Base-by-base conservation (phyloP, 2,888 invertebrate genomes). In the Drosophila nr. perissopoda region DNA sequence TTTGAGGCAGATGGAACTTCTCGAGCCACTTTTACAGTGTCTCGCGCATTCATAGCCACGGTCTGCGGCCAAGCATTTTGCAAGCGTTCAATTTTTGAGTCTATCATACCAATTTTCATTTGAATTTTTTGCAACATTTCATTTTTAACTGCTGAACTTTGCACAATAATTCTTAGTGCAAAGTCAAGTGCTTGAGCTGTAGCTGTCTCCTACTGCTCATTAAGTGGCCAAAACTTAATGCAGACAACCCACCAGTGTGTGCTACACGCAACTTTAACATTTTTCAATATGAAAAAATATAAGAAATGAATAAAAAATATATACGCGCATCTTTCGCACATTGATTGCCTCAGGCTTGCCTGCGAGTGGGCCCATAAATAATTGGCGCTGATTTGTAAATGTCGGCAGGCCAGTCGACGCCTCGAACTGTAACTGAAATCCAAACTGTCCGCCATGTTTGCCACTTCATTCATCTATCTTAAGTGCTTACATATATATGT, bases 391-490 rank as follows among this genome's bases (percentile, higher is more conserved):
- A 89, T 87, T 87, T 87, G 88, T 90, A 80, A 77, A 73, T 78
- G 89, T 86, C 85, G 73, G 62, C 70, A 8, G 64, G 74, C 73
- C 70, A 79, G 81, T 88, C 71, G 80, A 70, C 75, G 75, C 69
- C 83, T 45, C 52, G 51, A 60, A 52, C 59, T 62, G 71, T 71
- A 78, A 71, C 67, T 80, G 80, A 80, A 80, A 76, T 80, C 72
- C 76, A 65, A 75, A 63, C 72, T 72, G 87, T 76, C 79, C 74
- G 84, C 84, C 73, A 71, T 82, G 87, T 87, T 86, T 86, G 85
- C 89, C 85, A 86, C 89, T 89, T 89, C 85, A 89, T 86, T 77
- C 86, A 83, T 87, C 83, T 87, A 88, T 87, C 88, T 87, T 87
- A 85, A 87, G 88, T 81, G 87, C 89, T 80, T 73, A 49, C 38